Base-by-base conservation (phyloP, 2,888 invertebrate species). In the Carpatolechia fugitivella region DNA sequence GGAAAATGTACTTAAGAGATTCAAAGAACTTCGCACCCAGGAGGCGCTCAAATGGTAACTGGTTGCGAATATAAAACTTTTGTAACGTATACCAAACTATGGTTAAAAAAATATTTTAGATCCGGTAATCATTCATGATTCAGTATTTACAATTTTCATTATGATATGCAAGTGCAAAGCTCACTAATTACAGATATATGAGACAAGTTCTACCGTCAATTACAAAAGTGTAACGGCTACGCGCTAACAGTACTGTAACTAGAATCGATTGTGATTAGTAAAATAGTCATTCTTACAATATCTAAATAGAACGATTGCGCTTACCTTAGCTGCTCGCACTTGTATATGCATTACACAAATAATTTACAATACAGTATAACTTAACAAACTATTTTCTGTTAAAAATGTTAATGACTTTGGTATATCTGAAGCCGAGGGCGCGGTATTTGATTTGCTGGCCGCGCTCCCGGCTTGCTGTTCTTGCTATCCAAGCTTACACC, bases 111-210 rank as follows among this genome's bases (percentile, higher is more conserved):
- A 20, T 18, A 49, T 24, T 50, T 38, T 8, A 50, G 70, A 68
- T 74, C 66, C 64, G 72, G 62, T 76, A 72, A 75, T 75, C 65
- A 71, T 70, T 75, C 65, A 71, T 70, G 68, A 69, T 77, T 73
- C 47, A 57, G 38, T 87, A 88, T 88, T 85, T 88, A 87, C 88
- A 89, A 69, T 74, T 44, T 72, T 74, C 69, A 68, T 68, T 78
- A 86, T 90, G 90, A 90, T 90, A 90, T 90, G 90, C 90, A 89
- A 90, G 87, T 88, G 90, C 90, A 88, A 89, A 90, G 90, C 90
- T 90, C 90, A 85, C 90, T 90, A 89, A 87, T 85, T 79, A 82
- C 78, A 78, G 74, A 82, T 78, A 77, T 72, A 75, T 68, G 72
- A 72, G 74, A 72, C 65, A 68, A 68, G 67, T 66, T 67, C 78